phyloP scores from a whole-genome alignment of 2,797 vertebrate species.

The Chloroceryle amazona region DNA sequence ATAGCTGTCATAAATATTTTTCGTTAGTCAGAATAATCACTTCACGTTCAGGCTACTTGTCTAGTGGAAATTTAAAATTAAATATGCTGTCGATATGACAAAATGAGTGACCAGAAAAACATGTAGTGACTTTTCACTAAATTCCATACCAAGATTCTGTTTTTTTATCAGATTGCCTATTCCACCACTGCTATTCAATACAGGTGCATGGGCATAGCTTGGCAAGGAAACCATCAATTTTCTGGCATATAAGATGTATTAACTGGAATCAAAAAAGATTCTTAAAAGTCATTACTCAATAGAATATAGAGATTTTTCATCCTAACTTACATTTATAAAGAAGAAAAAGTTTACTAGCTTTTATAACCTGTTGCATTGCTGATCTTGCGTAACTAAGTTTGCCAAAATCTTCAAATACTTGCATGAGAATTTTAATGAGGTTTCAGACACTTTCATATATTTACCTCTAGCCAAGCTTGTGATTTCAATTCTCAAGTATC shows the following conservation, averaged over 20 bases:
- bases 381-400: background rate
- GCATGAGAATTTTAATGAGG: background rate
- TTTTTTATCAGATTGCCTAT: background rate
- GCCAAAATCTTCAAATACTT: background rate
- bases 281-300: background rate
- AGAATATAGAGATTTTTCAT: background rate
- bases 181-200: background rate
- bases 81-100: background rate
- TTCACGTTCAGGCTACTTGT: background rate
- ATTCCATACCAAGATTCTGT: background rate
- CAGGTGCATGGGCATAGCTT: background rate
- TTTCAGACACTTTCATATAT: background rate
- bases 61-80: background rate
- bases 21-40: background rate
- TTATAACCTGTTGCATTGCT: background rate
- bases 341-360: background rate
- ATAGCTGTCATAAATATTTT: background rate
- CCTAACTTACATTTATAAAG: background rate
- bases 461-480: background rate
- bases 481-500: background rate
- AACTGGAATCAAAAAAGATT: background rate
- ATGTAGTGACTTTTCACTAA: background rate
- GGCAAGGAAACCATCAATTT: background rate
- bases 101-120: background rate
- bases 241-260: background rate